These are phyloP conservation scores for Anorthoa munda DNA, from an alignment of 2,888 invertebrate genomes.

Conservation along the genomic window DNA sequence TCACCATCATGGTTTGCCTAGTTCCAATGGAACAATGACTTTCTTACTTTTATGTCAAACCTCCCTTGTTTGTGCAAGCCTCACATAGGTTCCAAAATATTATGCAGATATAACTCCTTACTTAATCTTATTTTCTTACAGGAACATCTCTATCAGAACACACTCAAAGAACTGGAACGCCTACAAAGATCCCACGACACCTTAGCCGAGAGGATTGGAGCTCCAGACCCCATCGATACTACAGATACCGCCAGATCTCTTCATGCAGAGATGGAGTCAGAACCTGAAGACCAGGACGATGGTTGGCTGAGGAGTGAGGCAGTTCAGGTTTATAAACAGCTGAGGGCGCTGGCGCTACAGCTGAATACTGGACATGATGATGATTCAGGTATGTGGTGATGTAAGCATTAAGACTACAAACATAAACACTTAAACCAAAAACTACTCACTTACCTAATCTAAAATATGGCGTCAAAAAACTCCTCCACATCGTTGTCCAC, in stretches of 20 bases:
- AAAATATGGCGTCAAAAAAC: no score
- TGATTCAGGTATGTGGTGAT: conserved; percentile 90
- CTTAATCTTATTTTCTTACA: conserved; percentile 65
- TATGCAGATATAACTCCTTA: not conserved
- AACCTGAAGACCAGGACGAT: conserved; percentile 91
- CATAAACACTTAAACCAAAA: no score
- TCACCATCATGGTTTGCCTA: no score
- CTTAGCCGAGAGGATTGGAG: conserved; percentile 93
- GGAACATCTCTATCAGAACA: conserved; percentile 90
- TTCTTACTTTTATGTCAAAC: no score
- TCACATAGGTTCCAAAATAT: no score
- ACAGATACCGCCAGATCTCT: conserved; percentile 92
- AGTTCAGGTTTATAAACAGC: conserved; percentile 93
- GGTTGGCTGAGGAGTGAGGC: conserved; percentile 92
- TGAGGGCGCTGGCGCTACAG: conserved; percentile 94
- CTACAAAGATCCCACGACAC: conserved; percentile 94
- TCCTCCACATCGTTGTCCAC: no score
- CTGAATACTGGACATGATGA: conserved; percentile 95
- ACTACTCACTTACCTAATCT: no score
- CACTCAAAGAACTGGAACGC: conserved; percentile 93
- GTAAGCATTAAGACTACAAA: no score
- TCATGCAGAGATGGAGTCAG: conserved; percentile 97
- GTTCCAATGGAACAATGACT: no score
- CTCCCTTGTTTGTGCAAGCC: no score
- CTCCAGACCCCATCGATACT: conserved; percentile 87